phyloP scores from a whole-genome alignment of 2,888 invertebrate genomes.

The Xestoiulus laeticollis region DNA sequence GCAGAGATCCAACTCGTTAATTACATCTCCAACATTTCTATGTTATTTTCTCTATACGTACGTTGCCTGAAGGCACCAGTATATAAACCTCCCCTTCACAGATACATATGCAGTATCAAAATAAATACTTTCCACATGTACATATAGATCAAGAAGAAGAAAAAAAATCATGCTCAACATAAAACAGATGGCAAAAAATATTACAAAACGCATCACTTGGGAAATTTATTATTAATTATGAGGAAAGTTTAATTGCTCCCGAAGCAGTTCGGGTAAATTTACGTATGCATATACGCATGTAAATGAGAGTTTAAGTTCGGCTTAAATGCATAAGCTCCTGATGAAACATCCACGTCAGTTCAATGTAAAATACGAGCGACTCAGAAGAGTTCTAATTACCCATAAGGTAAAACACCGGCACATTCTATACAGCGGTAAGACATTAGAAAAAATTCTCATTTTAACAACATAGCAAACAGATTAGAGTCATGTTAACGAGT shows the following conservation, averaged over 20 bases:
- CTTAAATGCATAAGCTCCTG: constrained; percentile 10
- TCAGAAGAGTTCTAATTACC: not conserved
- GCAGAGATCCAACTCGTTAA: not conserved
- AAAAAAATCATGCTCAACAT: not conserved
- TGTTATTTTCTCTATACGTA: not conserved
- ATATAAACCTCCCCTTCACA: not conserved
- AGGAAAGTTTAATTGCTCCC: constrained; percentile 24
- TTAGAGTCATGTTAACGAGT: not conserved
- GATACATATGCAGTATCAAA: not conserved
- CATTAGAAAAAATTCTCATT: not conserved
- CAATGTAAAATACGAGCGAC: not conserved
- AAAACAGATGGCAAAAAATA: constrained; percentile 20
- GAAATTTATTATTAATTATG: constrained; percentile 41
- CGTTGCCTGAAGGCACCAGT: constrained; percentile 1
- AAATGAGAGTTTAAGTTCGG: constrained; percentile 17
- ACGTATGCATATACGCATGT: not conserved
- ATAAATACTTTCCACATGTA: not conserved
- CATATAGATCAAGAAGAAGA: not conserved
- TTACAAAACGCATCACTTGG: constrained; percentile 2
- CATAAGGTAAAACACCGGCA: not conserved
- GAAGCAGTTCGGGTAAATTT: constrained; percentile 15
- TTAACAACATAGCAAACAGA: not conserved
- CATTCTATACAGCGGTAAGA: not conserved
- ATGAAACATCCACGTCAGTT: constrained; percentile 5
- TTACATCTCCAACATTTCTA: not conserved